Conservation (phyloP, 2,113 vertebrate genomes). For the Cryptotis parvus region DNA sequence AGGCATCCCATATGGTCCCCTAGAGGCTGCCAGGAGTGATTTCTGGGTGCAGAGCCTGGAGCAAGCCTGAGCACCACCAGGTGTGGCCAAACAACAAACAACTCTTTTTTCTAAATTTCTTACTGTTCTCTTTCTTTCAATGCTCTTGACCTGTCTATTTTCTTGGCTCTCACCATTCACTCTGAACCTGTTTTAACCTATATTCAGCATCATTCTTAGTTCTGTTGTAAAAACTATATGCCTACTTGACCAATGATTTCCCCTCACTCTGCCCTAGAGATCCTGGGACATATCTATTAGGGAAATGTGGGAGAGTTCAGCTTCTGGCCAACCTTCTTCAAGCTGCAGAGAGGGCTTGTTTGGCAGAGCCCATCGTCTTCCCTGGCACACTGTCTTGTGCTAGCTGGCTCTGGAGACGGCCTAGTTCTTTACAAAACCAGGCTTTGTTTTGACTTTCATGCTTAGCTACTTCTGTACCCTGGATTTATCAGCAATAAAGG, state of each 20-base stretch:
- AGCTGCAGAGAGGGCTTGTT: neutral
- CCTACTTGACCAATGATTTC: neutral
- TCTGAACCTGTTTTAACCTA: neutral
- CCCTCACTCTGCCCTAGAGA: neutral
- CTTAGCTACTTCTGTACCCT: neutral
- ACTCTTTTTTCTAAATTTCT: neutral
- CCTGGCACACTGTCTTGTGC: neutral
- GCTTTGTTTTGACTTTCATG: neutral
- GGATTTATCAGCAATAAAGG: neutral
- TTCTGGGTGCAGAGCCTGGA: too few species aligned
- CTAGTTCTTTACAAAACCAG: neutral
- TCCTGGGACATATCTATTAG: neutral
- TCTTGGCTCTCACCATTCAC: neutral
- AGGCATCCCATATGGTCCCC: too few species aligned
- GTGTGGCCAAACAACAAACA: neutral
- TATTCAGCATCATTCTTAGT: neutral
- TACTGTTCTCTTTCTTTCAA: neutral
- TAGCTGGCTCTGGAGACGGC: neutral
- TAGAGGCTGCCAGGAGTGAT: too few species aligned
- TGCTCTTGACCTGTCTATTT: neutral
- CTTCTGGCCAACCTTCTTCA: neutral
- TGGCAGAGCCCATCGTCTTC: neutral
- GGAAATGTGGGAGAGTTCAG: neutral
- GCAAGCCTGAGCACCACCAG: too few species aligned
- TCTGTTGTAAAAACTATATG: neutral